phyloP scores from a whole-genome alignment of 1,140 invertebrate genomes.

The Metopolophium dirhodum region DNA sequence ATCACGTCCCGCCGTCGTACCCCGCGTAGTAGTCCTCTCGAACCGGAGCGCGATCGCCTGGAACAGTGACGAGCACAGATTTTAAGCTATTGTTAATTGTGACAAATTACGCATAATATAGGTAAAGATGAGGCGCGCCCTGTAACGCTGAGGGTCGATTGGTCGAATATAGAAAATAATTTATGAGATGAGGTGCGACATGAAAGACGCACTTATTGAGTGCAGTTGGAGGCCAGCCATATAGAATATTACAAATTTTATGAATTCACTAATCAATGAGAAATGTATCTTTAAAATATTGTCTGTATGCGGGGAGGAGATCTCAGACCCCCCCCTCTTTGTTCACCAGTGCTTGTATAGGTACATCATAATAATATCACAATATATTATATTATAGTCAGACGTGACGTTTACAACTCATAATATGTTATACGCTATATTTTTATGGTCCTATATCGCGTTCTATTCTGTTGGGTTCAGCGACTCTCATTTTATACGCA shows the following conservation, averaged over 20 bases:
- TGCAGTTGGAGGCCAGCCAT: neutral
- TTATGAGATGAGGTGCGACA: too few relatives aligned
- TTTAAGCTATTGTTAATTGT: neutral
- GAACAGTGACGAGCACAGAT: neutral
- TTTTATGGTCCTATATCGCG: neutral
- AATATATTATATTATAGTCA: neutral
- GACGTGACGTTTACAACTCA: conserved; percentile 5
- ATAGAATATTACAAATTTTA: too few relatives aligned
- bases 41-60: neutral
- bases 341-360: neutral
- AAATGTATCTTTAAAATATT: neutral
- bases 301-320: neutral
- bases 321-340: neutral
- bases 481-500: neutral
- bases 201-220: neutral
- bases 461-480: neutral
- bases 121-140: too few relatives aligned
- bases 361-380: neutral
- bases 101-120: too few relatives aligned
- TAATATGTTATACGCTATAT: neutral
- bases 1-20: neutral
- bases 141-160: neutral
- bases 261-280: neutral
- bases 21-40: neutral
- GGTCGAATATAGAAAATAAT: neutral